These are phyloP conservation scores for Tolmerus cingulatus DNA, from an alignment of 2,888 invertebrate species.

Conservation along the genomic window DNA sequence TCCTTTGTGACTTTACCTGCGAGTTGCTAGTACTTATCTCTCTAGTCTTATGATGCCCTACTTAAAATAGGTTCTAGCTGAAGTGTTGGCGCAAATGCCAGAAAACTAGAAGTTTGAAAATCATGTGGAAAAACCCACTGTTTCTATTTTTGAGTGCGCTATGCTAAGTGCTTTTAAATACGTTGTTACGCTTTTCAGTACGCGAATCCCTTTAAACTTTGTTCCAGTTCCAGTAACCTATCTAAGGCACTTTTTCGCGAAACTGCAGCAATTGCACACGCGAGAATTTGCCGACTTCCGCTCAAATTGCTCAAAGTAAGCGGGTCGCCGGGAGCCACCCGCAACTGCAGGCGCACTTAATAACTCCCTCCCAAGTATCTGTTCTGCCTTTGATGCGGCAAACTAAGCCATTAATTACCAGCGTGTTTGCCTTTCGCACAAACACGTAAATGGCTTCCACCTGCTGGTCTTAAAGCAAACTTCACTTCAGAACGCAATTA, in stretches of 20 bases:
- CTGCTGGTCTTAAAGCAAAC: not conserved
- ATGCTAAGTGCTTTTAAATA: not conserved
- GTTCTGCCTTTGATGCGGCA: not conserved
- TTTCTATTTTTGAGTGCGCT: not conserved
- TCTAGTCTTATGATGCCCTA: no score
- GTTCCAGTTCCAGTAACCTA: not conserved
- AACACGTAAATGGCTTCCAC: not conserved
- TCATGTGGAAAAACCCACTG: not conserved
- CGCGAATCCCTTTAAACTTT: not conserved
- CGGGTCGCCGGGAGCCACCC: not conserved
- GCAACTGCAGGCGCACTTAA: not conserved
- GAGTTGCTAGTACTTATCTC: no score
- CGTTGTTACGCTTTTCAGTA: not conserved
- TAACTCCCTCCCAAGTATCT: not conserved
- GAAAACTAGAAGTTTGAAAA: not conserved
- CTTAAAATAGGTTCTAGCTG: no score
- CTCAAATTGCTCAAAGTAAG: not conserved
- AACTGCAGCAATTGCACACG: not conserved
- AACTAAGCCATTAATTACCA: not conserved
- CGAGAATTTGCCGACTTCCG: not conserved
- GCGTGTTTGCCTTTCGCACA: not conserved
- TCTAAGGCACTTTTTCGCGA: not conserved
- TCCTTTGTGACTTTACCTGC: no score
- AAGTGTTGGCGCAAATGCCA: no score
- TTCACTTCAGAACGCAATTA: constrained; percentile 8